Evolutionary conservation across 2,113 vertebrate genomes (phyloP).

Genomic region (Maccullochella peelii): DNA sequence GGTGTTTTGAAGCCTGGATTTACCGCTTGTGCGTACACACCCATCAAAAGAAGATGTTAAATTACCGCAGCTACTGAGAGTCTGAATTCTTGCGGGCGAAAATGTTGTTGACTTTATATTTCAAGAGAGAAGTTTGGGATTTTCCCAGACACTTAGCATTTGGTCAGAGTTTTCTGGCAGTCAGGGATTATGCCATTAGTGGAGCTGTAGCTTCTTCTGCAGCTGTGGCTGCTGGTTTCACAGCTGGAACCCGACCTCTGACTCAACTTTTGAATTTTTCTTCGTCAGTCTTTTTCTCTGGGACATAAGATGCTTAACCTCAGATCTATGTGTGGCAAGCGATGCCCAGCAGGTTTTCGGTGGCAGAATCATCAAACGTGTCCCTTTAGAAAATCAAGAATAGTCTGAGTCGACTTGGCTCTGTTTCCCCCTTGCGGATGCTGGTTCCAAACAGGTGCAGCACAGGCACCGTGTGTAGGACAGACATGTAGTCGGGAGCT

Average conservation of each 20-base stretch:
- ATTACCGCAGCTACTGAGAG: conserved; percentile 41
- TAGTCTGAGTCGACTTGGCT: conserved; percentile 6
- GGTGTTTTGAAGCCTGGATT: conserved; percentile 31
- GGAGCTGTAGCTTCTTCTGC: conserved; percentile 22
- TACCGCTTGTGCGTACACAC: conserved; percentile 23
- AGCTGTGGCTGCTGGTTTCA: conserved; percentile 8
- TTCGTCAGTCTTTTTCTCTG: conserved; percentile 2
- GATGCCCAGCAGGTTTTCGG: background rate
- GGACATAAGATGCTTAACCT: conserved; percentile 15
- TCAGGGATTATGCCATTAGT: conserved; percentile 7
- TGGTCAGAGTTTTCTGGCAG: conserved; percentile 28
- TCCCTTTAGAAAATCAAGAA: conserved; percentile 7
- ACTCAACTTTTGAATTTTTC: conserved; percentile 17
- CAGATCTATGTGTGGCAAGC: background rate
- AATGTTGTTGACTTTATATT: conserved; percentile 63
- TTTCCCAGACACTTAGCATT: conserved; percentile 60
- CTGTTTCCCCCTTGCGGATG: background rate
- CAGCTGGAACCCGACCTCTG: conserved; percentile 9
- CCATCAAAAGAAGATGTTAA: conserved; percentile 30
- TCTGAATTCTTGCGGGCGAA: conserved; percentile 46
- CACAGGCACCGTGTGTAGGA: conserved; percentile 9
- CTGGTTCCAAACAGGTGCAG: conserved; percentile 58
- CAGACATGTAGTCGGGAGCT: conserved; percentile 6
- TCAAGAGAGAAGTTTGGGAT: conserved; percentile 48
- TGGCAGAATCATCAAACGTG: conserved; percentile 17